Conservation (phyloP, 2,888 invertebrate species). For the Adineta ricciae region DNA sequence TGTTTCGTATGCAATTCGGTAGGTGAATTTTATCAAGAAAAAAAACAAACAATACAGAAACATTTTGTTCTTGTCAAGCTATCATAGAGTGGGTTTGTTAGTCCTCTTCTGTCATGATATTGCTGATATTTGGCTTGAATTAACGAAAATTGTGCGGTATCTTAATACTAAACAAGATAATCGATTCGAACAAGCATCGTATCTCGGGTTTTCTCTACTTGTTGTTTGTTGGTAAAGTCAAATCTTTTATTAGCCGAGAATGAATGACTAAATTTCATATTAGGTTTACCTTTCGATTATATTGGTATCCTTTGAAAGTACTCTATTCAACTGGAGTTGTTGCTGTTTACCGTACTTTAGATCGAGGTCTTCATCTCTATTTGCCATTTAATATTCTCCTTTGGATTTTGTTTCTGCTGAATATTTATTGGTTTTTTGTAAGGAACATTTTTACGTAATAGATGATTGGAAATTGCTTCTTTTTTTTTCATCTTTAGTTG, state of each 20-base stretch:
- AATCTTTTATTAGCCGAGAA: not conserved
- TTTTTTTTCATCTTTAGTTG: constrained; percentile 38
- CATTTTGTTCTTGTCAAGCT: constrained; percentile 35
- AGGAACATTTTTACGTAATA: not conserved
- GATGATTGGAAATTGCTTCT: no score
- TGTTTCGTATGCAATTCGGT: constrained; percentile 44
- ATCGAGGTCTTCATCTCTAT: constrained; percentile 17
- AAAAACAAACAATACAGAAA: no score
- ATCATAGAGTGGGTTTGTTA: constrained; percentile 38
- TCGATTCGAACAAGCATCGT: constrained; percentile 36
- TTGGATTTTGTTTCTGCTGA: constrained; percentile 42
- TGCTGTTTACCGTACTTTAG: constrained; percentile 32
- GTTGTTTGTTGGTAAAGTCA: constrained; percentile 36
- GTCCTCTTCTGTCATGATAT: constrained; percentile 40
- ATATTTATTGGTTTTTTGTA: constrained; percentile 44
- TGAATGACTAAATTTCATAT: no score
- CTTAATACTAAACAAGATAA: constrained; percentile 36
- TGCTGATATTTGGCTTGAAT: constrained; percentile 39
- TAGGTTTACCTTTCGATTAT: constrained; percentile 44
- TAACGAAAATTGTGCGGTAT: constrained; percentile 40
- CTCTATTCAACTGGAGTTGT: constrained; percentile 40
- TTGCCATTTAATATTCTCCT: constrained; percentile 41
- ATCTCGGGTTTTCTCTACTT: constrained; percentile 37
- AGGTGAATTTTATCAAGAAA: constrained; percentile 34
- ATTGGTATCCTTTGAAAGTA: constrained; percentile 47